A percentile compares a stretch with the other conserved stretches of the same genome.
phyloP scores from a whole-genome alignment of 2,113 vertebrate species.

The Pangasianodon gigas region DNA sequence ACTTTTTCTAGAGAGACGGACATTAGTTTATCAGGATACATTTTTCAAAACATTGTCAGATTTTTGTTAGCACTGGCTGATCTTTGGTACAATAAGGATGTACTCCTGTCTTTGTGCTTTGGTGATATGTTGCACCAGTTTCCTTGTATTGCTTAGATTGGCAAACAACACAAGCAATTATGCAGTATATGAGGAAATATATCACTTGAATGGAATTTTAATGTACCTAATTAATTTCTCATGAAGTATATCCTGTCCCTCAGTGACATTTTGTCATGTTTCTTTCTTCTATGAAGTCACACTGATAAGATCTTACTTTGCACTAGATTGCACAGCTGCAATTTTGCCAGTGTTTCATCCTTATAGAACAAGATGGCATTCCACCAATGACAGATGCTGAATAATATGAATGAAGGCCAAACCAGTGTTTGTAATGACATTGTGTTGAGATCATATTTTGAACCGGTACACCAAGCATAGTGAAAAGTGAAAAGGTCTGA shows the following conservation, averaged over 20 bases:
- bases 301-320: constrained; percentile 37
- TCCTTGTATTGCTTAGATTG: constrained; percentile 51
- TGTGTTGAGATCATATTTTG: neutral
- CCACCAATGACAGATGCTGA: constrained; percentile 2
- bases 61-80: constrained; percentile 10
- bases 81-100: neutral
- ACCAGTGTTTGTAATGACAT: neutral
- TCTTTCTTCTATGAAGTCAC: constrained; percentile 28
- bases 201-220: constrained; percentile 58
- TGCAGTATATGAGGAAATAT: constrained; percentile 60
- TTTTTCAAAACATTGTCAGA: neutral
- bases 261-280: constrained; percentile 43
- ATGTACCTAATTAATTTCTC: constrained; percentile 58
- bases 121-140: constrained; percentile 51
- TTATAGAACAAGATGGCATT: neutral
- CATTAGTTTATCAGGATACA: neutral
- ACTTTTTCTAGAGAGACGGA: neutral
- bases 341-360: constrained; percentile 19
- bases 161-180: constrained; percentile 61
- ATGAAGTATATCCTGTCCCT: constrained; percentile 60
- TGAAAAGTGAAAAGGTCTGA: neutral
- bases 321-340: constrained; percentile 14
- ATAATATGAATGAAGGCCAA: neutral
- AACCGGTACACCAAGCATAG: neutral
- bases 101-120: constrained; percentile 45